Evolutionary conservation across 2,888 invertebrate genomes (phyloP).

Genomic region (Cremastinae sp.): DNA sequence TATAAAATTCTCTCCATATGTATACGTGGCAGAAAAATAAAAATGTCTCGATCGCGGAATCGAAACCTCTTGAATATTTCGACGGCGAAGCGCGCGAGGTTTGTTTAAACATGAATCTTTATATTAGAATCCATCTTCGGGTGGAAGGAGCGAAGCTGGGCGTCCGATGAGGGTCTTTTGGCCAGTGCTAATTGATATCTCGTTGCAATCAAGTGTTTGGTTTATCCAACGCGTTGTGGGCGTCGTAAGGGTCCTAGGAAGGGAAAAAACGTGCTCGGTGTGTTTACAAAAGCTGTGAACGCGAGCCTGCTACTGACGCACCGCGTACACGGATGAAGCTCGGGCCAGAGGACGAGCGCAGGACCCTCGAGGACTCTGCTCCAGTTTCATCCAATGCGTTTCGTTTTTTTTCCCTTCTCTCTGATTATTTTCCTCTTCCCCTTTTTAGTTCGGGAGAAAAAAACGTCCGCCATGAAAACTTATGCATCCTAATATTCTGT

Average conservation of each 20-base stretch:
- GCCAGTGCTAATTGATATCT: slow-evolving; percentile 78
- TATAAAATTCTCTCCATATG: no score
- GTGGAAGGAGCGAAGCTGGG: slow-evolving; percentile 12
- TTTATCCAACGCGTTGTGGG: slow-evolving; percentile 67
- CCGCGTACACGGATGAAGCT: slow-evolving; percentile 39
- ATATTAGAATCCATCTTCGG: slow-evolving; percentile 39
- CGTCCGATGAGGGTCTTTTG: slow-evolving; percentile 63
- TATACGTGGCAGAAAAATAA: no score
- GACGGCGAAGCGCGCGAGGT: background rate
- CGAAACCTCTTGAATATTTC: slow-evolving; percentile 26
- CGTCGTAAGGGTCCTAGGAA: slow-evolving; percentile 49
- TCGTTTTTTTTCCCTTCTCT: slow-evolving; percentile 45
- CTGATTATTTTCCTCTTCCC: slow-evolving; percentile 42
- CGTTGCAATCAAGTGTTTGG: slow-evolving; percentile 79
- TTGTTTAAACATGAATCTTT: slow-evolving; percentile 9
- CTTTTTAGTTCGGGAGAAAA: slow-evolving; percentile 16
- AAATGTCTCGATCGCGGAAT: slow-evolving; percentile 20
- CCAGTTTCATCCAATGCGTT: slow-evolving; percentile 62
- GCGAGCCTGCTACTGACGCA: slow-evolving; percentile 75
- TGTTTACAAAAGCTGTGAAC: slow-evolving; percentile 78
- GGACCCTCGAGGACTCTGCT: slow-evolving; percentile 46
- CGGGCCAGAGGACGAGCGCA: slow-evolving; percentile 58
- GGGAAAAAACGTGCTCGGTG: slow-evolving; percentile 55
- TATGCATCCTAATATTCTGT: slow-evolving; percentile 66
- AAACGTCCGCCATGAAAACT: slow-evolving; percentile 54